Evolutionary conservation across 2,888 invertebrate species (phyloP).

Genomic region (Rhingia rostrata): DNA sequence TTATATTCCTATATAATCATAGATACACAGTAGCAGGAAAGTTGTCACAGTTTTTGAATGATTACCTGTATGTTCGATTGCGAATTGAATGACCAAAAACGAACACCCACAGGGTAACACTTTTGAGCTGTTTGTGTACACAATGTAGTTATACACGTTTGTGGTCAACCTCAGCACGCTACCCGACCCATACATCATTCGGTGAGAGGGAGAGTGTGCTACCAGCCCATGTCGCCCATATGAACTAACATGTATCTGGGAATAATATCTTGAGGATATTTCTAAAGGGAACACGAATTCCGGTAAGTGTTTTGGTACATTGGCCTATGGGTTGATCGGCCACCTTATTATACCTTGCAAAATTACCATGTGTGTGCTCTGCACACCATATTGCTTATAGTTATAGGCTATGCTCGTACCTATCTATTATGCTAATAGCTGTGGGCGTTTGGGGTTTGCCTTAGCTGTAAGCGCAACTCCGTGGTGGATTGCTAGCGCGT

Average conservation of each 20-base stretch:
- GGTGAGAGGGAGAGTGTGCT: slow-evolving; percentile 26
- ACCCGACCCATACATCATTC: slow-evolving; percentile 68
- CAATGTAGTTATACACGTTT: slow-evolving; percentile 33
- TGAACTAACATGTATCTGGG: slow-evolving; percentile 43
- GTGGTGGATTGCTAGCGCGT: not conserved
- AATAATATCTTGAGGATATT: slow-evolving; percentile 30
- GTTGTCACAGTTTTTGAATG: slow-evolving; percentile 81
- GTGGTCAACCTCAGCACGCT: slow-evolving; percentile 65
- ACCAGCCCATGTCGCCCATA: slow-evolving; percentile 30
- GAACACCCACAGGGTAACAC: slow-evolving; percentile 68
- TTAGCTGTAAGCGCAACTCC: slow-evolving; percentile 7
- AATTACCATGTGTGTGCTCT: slow-evolving; percentile 61
- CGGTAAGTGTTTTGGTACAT: slow-evolving; percentile 31
- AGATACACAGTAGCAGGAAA: slow-evolving; percentile 78
- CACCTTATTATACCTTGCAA: slow-evolving; percentile 20
- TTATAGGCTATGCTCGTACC: slow-evolving; percentile 11
- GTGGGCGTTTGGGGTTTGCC: slow-evolving; percentile 66
- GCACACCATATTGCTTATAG: slow-evolving; percentile 29
- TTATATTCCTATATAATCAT: slow-evolving; percentile 20
- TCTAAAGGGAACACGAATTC: slow-evolving; percentile 49
- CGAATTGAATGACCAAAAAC: slow-evolving; percentile 43
- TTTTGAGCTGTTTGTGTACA: slow-evolving; percentile 63
- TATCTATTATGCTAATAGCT: slow-evolving; percentile 73
- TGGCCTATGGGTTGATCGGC: slow-evolving; percentile 31
- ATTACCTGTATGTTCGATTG: slow-evolving; percentile 77